These are phyloP conservation scores for Bujurquina vittata DNA, from an alignment of 2,113 vertebrate genomes.

Conservation along the genomic window DNA sequence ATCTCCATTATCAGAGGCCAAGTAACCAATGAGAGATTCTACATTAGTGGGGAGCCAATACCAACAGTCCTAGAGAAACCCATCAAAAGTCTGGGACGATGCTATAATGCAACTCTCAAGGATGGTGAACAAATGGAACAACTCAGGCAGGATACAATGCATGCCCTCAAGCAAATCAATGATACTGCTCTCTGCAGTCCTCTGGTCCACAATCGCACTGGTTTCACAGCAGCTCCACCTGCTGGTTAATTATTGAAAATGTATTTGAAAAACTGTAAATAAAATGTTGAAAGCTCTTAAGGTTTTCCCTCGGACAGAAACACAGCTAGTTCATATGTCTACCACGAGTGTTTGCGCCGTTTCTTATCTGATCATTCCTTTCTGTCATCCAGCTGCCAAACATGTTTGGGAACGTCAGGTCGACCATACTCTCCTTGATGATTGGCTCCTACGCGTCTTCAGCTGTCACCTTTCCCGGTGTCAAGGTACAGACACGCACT, in stretches of 20 bases:
- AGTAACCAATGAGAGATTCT: too few relatives aligned
- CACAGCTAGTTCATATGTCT: not conserved
- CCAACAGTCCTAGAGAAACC: too few relatives aligned
- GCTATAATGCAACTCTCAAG: too few relatives aligned
- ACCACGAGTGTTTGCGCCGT: not conserved
- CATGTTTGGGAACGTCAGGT: constrained; percentile 78
- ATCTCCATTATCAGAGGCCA: not conserved
- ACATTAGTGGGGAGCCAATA: too few relatives aligned
- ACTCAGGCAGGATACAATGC: too few relatives aligned
- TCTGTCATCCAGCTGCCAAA: constrained; percentile 65
- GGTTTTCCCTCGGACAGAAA: not conserved
- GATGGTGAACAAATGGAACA: too few relatives aligned
- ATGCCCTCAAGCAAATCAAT: too few relatives aligned
- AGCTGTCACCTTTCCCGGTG: constrained; percentile 77
- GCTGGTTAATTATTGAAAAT: not conserved
- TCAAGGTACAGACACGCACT: constrained; percentile 62
- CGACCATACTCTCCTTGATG: constrained; percentile 77
- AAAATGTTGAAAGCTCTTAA: not conserved
- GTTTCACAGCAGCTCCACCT: not conserved
- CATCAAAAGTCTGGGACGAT: too few relatives aligned
- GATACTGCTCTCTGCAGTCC: too few relatives aligned
- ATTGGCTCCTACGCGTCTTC: constrained; percentile 80
- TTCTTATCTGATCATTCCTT: too few relatives aligned
- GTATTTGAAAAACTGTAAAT: not conserved
- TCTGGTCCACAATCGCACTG: too few relatives aligned